Evolutionary conservation across 2,113 vertebrate genomes (phyloP).

Genomic region (Alethe diademata): DNA sequence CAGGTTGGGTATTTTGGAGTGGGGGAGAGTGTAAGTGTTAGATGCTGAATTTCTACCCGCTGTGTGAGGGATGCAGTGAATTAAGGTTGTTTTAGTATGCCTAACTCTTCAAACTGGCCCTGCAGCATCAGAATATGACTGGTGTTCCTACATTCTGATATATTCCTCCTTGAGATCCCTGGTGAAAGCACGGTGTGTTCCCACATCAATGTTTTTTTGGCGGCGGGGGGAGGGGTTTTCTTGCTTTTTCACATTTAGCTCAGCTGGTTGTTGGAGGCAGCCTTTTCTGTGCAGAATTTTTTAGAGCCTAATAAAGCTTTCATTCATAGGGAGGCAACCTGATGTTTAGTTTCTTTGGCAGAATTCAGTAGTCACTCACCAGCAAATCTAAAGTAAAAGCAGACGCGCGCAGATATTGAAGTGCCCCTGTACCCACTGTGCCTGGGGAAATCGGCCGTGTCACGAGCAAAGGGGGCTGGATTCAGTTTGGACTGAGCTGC

Average conservation of each 20-base stretch:
- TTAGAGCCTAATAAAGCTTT: conserved; percentile 51
- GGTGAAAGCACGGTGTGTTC: not conserved
- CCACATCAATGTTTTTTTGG: not conserved
- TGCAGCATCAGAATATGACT: not conserved
- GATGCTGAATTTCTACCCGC: not conserved
- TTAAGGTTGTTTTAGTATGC: not conserved
- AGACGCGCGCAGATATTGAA: not conserved
- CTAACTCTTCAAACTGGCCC: not conserved
- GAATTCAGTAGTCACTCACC: conserved; percentile 34
- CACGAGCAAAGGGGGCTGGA: not conserved
- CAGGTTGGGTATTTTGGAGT: not conserved
- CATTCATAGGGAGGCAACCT: conserved; percentile 46
- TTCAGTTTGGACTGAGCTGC: not conserved
- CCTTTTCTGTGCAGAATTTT: conserved; percentile 7
- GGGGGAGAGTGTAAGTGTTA: not conserved
- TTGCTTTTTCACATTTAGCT: not conserved
- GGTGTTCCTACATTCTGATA: not conserved
- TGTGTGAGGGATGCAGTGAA: not conserved
- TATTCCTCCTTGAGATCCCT: not conserved
- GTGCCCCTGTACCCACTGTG: not conserved
- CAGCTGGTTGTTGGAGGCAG: conserved; percentile 9
- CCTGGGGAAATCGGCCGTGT: not conserved
- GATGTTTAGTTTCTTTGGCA: conserved; percentile 57
- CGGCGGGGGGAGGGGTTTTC: rapidly evolving
- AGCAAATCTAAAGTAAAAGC: conserved; percentile 47